Conservation (phyloP, 2,888 invertebrate genomes). For the Alloscopus bannaensis region DNA sequence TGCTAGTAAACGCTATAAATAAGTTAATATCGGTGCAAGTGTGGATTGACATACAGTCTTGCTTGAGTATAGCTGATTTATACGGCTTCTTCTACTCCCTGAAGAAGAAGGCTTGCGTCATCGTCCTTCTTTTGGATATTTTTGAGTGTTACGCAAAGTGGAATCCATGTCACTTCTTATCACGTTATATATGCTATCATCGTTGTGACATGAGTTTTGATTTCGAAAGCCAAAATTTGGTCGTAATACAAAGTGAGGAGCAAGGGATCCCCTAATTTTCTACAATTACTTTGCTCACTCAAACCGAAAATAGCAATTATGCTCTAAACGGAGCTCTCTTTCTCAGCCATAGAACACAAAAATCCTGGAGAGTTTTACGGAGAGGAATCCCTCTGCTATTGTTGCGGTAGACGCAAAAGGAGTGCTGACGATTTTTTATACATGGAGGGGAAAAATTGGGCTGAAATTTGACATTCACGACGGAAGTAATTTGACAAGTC, state of each 20-base stretch:
- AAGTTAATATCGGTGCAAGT: neutral
- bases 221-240: neutral
- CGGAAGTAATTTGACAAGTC: constrained; percentile 61
- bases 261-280: constrained; percentile 19
- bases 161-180: neutral
- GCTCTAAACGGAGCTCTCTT: neutral
- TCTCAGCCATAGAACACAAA: no score
- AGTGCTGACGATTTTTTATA: neutral
- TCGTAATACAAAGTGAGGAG: no score
- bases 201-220: neutral
- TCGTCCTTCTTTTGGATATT: neutral
- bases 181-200: neutral
- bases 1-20: neutral
- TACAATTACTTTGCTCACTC: constrained; percentile 45
- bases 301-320: constrained; percentile 52
- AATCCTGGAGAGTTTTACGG: constrained; percentile 8
- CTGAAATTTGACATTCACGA: constrained; percentile 51
- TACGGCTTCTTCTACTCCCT: neutral
- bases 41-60: neutral
- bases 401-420: neutral
- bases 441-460: constrained; percentile 5
- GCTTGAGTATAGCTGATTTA: neutral
- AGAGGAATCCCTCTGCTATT: neutral
- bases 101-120: neutral
- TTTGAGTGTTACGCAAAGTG: neutral